phyloP scores from a whole-genome alignment of 2,888 invertebrate species.

The Linnaemya vulpina region DNA sequence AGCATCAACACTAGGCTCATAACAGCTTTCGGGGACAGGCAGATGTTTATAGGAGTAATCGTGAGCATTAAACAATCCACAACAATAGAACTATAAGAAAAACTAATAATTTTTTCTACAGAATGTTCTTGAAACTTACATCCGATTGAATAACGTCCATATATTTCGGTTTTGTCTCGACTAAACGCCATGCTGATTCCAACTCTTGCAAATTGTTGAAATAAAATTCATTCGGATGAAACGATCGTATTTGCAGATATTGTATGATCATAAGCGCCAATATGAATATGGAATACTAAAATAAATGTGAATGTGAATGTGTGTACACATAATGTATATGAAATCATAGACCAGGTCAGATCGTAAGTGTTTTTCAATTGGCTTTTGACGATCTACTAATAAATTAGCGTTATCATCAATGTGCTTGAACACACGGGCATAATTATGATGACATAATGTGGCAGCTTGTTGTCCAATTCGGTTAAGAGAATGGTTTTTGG shows the following conservation, averaged over 20 bases:
- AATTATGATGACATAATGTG: too few species aligned
- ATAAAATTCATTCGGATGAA: constrained; percentile 74
- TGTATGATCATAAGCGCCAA: constrained; percentile 77
- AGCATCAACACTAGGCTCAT: constrained; percentile 65
- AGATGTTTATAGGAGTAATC: constrained; percentile 76
- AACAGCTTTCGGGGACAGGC: constrained; percentile 76
- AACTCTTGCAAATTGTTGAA: constrained; percentile 74
- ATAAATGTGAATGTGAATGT: neutral
- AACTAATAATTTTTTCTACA: neutral
- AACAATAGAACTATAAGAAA: constrained; percentile 74
- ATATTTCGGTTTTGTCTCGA: constrained; percentile 73
- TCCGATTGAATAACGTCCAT: constrained; percentile 73
- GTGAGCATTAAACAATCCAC: constrained; percentile 75
- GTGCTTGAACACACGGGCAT: too few species aligned
- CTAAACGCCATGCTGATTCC: constrained; percentile 77
- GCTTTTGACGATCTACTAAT: too few species aligned
- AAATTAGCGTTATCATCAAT: too few species aligned
- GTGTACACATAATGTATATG: neutral
- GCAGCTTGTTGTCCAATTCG: too few species aligned
- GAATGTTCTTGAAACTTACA: constrained; percentile 23
- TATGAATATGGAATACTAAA: constrained; percentile 77
- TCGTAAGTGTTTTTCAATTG: too few species aligned
- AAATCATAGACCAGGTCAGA: too few species aligned
- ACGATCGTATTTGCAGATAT: constrained; percentile 78
- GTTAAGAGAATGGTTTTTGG: too few species aligned